These are phyloP conservation scores for Athalia circularis DNA, from an alignment of 2,888 invertebrate species.

Conservation along the genomic window DNA sequence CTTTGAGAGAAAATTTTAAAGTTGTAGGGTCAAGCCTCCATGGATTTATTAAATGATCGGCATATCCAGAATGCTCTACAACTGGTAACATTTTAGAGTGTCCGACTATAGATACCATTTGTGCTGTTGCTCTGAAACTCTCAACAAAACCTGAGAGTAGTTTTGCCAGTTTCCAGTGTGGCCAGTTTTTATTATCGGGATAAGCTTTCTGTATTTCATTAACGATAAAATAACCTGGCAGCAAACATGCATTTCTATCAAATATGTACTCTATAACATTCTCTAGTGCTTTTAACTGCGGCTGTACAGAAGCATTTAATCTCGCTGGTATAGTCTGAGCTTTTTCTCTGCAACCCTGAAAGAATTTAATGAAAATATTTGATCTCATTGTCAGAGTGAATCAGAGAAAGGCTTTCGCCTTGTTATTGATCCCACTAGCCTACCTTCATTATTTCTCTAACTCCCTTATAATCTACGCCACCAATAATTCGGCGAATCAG, in stretches of 20 bases:
- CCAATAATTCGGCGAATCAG: slow-evolving; percentile 90
- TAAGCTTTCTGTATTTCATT: slow-evolving; percentile 95
- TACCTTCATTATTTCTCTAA: slow-evolving; percentile 93
- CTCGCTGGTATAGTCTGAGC: slow-evolving; percentile 87
- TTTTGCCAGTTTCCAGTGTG: slow-evolving; percentile 95
- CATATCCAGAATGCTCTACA: slow-evolving; percentile 94
- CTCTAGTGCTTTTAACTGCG: slow-evolving; percentile 88
- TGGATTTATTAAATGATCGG: slow-evolving; percentile 91
- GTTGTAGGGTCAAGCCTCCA: slow-evolving; percentile 94
- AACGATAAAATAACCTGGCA: slow-evolving; percentile 96
- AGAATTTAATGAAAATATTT: neutral
- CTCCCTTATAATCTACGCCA: slow-evolving; percentile 96
- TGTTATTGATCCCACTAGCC: slow-evolving; percentile 48
- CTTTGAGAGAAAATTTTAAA: slow-evolving; percentile 82
- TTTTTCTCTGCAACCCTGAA: slow-evolving; percentile 90
- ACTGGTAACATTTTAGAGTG: slow-evolving; percentile 94
- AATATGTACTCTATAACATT: slow-evolving; percentile 92
- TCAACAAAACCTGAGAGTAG: slow-evolving; percentile 92
- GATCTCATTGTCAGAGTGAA: neutral
- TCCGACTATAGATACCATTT: slow-evolving; percentile 96
- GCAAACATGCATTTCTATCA: slow-evolving; percentile 91
- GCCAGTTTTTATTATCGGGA: slow-evolving; percentile 87
- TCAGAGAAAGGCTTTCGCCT: neutral
- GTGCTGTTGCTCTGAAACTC: slow-evolving; percentile 94
- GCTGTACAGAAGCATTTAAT: slow-evolving; percentile 87